phyloP scores from a whole-genome alignment of 2,113 vertebrate genomes.

The Sialia sialis region DNA sequence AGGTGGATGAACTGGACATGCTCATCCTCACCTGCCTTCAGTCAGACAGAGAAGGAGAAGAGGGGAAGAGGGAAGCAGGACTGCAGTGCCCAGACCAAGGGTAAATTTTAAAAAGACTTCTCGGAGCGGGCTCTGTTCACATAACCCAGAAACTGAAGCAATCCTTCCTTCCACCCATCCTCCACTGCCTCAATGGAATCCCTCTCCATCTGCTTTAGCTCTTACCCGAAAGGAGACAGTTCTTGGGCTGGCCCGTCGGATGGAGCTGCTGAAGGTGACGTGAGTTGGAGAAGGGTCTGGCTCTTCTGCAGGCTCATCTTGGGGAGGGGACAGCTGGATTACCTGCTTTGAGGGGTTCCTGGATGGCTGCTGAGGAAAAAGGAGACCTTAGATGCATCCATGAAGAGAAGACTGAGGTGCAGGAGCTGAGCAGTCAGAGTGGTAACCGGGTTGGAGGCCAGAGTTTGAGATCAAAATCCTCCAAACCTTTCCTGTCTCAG shows the following conservation, averaged over 20 bases:
- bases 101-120: background rate
- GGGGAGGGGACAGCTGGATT: background rate
- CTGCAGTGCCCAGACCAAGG: background rate
- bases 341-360: conserved; percentile 3
- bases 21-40: background rate
- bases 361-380: background rate
- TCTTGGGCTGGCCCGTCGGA: conserved; percentile 79
- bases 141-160: background rate
- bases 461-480: background rate
- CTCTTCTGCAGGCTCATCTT: background rate
- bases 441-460: background rate
- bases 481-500: background rate
- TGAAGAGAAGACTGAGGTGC: background rate
- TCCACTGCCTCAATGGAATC: background rate
- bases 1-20: background rate
- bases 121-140: background rate
- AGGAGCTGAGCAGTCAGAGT: background rate
- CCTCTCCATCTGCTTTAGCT: background rate
- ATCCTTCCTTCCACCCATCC: background rate
- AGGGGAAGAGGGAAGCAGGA: background rate
- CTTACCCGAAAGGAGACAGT: conserved; percentile 90
- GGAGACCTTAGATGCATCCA: background rate
- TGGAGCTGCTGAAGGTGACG: conserved; percentile 72
- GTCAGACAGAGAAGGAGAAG: background rate
- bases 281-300: background rate